Evolutionary conservation across 2,888 invertebrate genomes (phyloP), one percentile per base, ranked within the genome.

Genomic region (Aphodius sticticus): DNA sequence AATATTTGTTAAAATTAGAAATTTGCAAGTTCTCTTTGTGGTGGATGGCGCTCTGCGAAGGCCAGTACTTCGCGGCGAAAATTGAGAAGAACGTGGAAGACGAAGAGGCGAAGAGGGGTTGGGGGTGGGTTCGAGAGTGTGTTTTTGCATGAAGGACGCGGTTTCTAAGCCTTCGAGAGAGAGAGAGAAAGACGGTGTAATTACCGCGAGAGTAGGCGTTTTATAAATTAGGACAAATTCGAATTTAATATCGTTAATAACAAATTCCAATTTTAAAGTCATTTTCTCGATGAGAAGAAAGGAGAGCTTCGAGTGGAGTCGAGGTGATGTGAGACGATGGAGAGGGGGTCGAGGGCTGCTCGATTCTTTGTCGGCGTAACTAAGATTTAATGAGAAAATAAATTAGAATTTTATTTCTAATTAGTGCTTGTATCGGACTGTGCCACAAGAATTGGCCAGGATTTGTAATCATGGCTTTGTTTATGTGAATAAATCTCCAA

Each of bases 1-100:
- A 88, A 88, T 88, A 88, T 88, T 89, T 87, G 88, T 88, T 88
- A 87, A 88, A 88, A 88, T 88, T 88, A 87, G 88, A 87, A 88
- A 88, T 88, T 86, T 86, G 85, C 86, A 85, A 86, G 84, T 85
- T 85, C 84, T 75, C 78, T 76, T 77, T 80, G 75, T 77, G 86
- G 86, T 86, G 74, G 72, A 74, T 36, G 35, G 35, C 36, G 74
- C 7, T 74, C 74, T 14, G 70, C 35, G 37, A 37, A 74, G 37
- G 35, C 35, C 36, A 37, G 35, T 26, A 26, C 74, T 74, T 86
- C 86, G 85, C 85, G 85, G 86, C 81, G 76, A 76, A 26, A 26
- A n/a, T n/a, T 36, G 69, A 77, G 69, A 72, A 69, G 72, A 69
- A 69, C 37, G 35, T 7, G 6, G 74, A 36, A 69, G 16, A 36